phyloP scores from a whole-genome alignment of 2,113 vertebrate genomes.

The Gyps fulvus region DNA sequence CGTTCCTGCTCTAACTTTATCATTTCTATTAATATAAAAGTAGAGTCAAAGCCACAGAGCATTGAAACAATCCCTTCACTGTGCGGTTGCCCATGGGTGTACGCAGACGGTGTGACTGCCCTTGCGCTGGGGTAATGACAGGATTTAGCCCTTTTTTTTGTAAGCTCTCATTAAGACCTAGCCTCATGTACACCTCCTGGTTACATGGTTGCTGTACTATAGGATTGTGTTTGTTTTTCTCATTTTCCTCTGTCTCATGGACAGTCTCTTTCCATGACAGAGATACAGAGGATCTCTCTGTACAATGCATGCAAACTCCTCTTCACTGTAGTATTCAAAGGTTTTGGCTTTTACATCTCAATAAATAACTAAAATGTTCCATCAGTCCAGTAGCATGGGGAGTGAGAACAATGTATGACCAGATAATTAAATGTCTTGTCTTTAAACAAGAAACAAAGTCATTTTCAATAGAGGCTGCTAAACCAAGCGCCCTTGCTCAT shows the following conservation, averaged over 20 bases:
- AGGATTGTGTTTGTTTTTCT: not conserved
- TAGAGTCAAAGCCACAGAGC: not conserved
- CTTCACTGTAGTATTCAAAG: not conserved
- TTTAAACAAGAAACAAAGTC: not conserved
- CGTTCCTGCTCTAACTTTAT: not conserved
- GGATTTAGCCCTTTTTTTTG: not conserved
- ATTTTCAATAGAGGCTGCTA: not conserved
- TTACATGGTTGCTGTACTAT: not conserved
- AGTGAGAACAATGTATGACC: not conserved
- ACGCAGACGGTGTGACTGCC: not conserved
- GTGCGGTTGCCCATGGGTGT: not conserved
- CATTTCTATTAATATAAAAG: not conserved
- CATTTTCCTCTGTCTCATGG: not conserved
- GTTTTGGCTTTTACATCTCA: not conserved
- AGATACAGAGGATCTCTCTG: not conserved
- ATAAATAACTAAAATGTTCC: not conserved
- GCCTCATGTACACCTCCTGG: not conserved
- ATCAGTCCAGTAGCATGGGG: not conserved
- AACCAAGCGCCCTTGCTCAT: not conserved
- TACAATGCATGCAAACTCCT: not conserved
- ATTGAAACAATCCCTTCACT: not conserved
- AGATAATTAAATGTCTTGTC: conserved; percentile 13
- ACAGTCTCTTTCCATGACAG: not conserved
- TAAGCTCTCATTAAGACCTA: not conserved
- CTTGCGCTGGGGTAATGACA: not conserved